Conservation (phyloP, 1,140 invertebrate species). For the Drosophila ficusphila region DNA sequence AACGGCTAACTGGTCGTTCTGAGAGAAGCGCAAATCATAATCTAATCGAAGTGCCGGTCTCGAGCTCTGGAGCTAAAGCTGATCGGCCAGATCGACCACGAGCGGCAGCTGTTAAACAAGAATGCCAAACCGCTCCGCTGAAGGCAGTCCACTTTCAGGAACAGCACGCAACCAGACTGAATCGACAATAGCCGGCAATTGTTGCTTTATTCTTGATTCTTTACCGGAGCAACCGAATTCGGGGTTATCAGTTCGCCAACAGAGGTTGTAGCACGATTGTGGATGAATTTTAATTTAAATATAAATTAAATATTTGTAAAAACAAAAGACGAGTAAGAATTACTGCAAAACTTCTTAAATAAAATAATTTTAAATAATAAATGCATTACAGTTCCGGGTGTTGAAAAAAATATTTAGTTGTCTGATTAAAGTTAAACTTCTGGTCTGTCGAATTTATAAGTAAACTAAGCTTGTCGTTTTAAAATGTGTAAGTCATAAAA, state of each 20-base stretch:
- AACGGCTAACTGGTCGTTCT: conserved; percentile 54
- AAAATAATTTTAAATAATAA: too few relatives aligned
- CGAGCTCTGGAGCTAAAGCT: conserved; percentile 19
- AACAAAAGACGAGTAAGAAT: too few relatives aligned
- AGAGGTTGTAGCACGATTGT: conserved; percentile 1
- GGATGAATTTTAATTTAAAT: not conserved
- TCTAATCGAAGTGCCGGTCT: conserved; percentile 65
- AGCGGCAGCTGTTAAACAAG: conserved; percentile 57
- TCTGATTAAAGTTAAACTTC: too few relatives aligned
- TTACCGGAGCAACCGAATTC: conserved; percentile 2
- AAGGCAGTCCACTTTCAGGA: conserved; percentile 73
- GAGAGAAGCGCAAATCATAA: conserved; percentile 38
- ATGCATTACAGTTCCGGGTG: too few relatives aligned
- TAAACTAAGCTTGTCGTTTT: too few relatives aligned
- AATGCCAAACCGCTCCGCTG: conserved; percentile 62
- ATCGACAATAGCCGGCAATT: conserved; percentile 54
- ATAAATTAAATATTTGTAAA: not conserved
- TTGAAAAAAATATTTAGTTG: too few relatives aligned
- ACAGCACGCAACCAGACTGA: conserved; percentile 57
- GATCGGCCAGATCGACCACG: conserved; percentile 24
- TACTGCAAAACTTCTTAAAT: too few relatives aligned
- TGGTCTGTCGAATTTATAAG: too few relatives aligned
- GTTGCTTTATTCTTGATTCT: conserved; percentile 26
- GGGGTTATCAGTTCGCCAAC: conserved; percentile 18
- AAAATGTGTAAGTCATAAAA: too few relatives aligned